These are phyloP conservation scores for Halocynthia aurantium DNA, from an alignment of 23 tunicate genomes.

Conservation along the genomic window DNA sequence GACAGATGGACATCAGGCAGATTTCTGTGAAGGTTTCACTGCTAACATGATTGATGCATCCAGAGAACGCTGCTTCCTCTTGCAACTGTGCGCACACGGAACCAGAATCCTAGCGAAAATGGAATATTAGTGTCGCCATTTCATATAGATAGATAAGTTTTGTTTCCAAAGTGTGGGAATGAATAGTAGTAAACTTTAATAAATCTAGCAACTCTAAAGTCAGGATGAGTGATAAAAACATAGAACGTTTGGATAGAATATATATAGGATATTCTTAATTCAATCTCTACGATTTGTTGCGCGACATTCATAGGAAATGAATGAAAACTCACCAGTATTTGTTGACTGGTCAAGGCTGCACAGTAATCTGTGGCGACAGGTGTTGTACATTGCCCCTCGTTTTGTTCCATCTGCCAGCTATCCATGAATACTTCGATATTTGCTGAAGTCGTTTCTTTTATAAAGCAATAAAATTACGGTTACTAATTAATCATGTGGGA, in stretches of 20 bases:
- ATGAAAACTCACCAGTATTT: constrained; percentile 36
- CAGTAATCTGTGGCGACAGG: constrained; percentile 41
- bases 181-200: too few species aligned
- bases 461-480: not conserved
- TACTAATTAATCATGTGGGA: not conserved
- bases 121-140: too few species aligned
- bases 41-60: constrained; percentile 10
- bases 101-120: constrained; percentile 6
- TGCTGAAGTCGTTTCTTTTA: constrained; percentile 26
- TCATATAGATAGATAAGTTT: too few species aligned
- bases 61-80: constrained; percentile 15
- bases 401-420: constrained; percentile 52
- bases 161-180: too few species aligned
- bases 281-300: too few species aligned
- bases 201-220: too few species aligned
- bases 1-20: constrained; percentile 57
- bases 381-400: constrained; percentile 24
- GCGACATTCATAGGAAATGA: too few species aligned
- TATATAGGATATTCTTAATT: too few species aligned
- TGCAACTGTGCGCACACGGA: constrained; percentile 15
- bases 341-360: constrained; percentile 35
- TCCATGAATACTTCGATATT: constrained; percentile 37
- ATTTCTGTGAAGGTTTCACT: constrained; percentile 30
- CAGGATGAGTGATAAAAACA: too few species aligned
- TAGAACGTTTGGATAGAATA: too few species aligned